Evolutionary conservation across 1,140 invertebrate genomes (phyloP).

Genomic region (Drosophila funebris): DNA sequence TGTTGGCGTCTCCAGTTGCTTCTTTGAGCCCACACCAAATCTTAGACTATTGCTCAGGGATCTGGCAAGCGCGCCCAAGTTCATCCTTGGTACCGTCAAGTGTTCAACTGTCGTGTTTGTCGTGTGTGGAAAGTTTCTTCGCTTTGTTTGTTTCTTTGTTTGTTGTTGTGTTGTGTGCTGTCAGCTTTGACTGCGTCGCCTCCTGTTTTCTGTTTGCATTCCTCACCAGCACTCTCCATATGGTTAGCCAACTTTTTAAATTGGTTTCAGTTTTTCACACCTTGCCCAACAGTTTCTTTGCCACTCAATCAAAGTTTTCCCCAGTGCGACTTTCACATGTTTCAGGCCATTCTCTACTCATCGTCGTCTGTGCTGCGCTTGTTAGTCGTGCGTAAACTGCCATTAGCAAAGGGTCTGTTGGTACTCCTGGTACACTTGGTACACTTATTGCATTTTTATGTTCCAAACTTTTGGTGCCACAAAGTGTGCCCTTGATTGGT

Average conservation of each 20-base stretch:
- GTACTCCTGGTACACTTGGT: slow-evolving; percentile 38
- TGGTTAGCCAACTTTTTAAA: slow-evolving; percentile 77
- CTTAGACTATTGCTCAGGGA: slow-evolving; percentile 54
- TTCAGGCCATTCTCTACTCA: slow-evolving; percentile 9
- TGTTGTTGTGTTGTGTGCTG: slow-evolving; percentile 36
- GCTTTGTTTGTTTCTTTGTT: slow-evolving; percentile 40
- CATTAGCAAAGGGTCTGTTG: slow-evolving; percentile 68
- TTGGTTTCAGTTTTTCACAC: slow-evolving; percentile 79
- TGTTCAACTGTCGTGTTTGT: slow-evolving; percentile 31
- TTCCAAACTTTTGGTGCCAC: slow-evolving; percentile 42
- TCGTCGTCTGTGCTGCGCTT: slow-evolving; percentile 45
- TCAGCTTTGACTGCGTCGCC: slow-evolving; percentile 39
- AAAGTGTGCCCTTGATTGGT: slow-evolving; percentile 36
- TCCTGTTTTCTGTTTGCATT: slow-evolving; percentile 23
- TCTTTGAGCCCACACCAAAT: slow-evolving; percentile 22
- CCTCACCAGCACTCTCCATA: slow-evolving; percentile 54
- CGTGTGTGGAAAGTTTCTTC: slow-evolving; percentile 30
- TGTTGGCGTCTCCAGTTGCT: background rate
- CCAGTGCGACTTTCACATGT: slow-evolving; percentile 34
- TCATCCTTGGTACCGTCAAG: slow-evolving; percentile 56
- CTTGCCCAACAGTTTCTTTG: slow-evolving; percentile 57
- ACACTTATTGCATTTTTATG: slow-evolving; percentile 78
- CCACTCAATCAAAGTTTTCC: slow-evolving; percentile 75
- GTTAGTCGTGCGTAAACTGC: slow-evolving; percentile 77
- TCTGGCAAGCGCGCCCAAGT: slow-evolving; percentile 56